Evolutionary conservation across 2,888 invertebrate species (phyloP).

Genomic region (Agrochola lychnidis): DNA sequence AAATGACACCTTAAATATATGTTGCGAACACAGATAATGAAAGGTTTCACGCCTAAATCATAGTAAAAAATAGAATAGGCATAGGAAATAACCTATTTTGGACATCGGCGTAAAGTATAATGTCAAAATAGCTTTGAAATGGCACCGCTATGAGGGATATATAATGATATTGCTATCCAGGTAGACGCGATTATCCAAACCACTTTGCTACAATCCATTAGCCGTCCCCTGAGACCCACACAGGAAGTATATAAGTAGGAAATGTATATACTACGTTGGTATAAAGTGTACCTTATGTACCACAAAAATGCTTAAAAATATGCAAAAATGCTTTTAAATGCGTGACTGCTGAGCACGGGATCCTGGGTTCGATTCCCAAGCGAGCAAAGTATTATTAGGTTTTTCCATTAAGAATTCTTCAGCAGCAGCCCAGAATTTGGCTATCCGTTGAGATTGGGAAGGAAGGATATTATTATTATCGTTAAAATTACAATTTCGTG

Average conservation of each 20-base stretch:
- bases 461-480: background rate
- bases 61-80: background rate
- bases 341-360: background rate
- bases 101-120: background rate
- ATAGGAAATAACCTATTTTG: constrained; percentile 7
- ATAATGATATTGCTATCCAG: constrained; percentile 18
- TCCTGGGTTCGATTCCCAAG: background rate
- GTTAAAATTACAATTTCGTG: background rate
- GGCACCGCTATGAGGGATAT: constrained; percentile 2
- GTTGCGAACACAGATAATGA: background rate
- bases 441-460: background rate
- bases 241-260: constrained; percentile 16
- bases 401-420: background rate
- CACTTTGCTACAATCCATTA: constrained; percentile 55
- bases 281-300: background rate
- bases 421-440: background rate
- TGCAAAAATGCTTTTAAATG: background rate
- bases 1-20: constrained; percentile 1
- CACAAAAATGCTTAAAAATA: background rate
- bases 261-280: background rate
- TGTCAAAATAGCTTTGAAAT: constrained; percentile 11
- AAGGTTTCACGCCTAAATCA: background rate
- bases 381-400: background rate
- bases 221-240: constrained; percentile 14
- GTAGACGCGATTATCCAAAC: constrained; percentile 13